A percentile compares a stretch with the other conserved stretches of the same genome.
Evolutionary conservation across 2,113 vertebrate species (phyloP).

Genomic region (Zosterops japonicus): DNA sequence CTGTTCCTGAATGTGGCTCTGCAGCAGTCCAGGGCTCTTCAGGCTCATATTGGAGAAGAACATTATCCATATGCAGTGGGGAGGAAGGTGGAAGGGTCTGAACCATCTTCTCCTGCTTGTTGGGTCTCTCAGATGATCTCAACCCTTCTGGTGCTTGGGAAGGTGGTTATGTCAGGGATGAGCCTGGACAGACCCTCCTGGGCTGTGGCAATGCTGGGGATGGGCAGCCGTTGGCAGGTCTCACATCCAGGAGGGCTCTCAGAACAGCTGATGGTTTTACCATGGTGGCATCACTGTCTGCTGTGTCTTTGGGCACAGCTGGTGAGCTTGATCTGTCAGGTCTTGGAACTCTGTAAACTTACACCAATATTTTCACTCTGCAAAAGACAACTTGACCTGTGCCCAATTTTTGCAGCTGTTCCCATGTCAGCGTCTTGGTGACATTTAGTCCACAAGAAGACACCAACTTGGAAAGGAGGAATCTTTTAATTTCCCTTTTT

Average conservation of each 20-base stretch:
- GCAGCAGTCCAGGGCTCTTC: not conserved
- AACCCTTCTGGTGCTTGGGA: not conserved
- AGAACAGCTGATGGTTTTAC: not conserved
- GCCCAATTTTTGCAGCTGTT: not conserved
- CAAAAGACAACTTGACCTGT: not conserved
- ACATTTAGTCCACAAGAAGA: not conserved
- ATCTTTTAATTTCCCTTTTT: not conserved
- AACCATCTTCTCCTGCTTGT: not conserved
- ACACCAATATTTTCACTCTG: not conserved
- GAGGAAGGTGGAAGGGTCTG: not conserved
- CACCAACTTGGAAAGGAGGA: not conserved
- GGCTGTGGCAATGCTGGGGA: not conserved
- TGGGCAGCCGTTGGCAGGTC: not conserved
- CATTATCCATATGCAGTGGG: rapidly evolving
- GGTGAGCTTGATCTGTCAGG: not conserved
- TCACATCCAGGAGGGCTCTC: not conserved
- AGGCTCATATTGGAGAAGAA: not conserved
- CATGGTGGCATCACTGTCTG: not conserved
- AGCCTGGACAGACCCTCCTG: not conserved
- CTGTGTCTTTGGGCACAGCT: not conserved
- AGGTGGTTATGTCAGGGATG: not conserved
- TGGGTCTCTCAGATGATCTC: not conserved
- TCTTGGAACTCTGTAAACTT: not conserved
- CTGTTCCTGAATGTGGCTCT: not conserved
- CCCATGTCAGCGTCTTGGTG: not conserved